Percentiles rank a stretch among this genome's conserved stretches.
These are phyloP conservation scores for Dallia pectoralis DNA, from an alignment of 2,797 vertebrate species.

Conservation along the genomic window DNA sequence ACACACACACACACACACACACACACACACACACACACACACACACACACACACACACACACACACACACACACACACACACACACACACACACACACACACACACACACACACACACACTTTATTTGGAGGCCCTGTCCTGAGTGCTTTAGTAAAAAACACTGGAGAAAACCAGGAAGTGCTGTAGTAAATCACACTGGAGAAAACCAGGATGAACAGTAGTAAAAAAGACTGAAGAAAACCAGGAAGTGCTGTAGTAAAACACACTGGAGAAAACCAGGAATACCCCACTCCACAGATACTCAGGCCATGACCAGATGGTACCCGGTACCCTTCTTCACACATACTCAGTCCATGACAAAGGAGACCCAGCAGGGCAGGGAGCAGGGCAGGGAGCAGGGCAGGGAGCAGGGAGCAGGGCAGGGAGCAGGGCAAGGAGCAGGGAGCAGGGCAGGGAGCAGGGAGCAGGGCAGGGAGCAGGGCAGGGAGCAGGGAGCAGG, in stretches of 20 bases:
- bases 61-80: background rate
- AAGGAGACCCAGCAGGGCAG: too few relatives aligned
- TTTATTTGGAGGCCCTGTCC: constrained; percentile 34
- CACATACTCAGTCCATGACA: too few relatives aligned
- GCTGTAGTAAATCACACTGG: background rate
- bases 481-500: too few relatives aligned
- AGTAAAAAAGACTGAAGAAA: too few relatives aligned
- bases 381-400: too few relatives aligned
- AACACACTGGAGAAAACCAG: background rate
- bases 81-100: constrained; percentile 10
- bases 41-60: constrained; percentile 7
- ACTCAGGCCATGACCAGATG: background rate
- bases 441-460: too few relatives aligned
- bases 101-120: constrained; percentile 19
- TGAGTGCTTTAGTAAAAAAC: constrained; percentile 13
- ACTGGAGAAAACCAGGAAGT: background rate
- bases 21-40: constrained; percentile 20
- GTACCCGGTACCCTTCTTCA: too few relatives aligned
- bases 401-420: too few relatives aligned
- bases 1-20: constrained; percentile 20
- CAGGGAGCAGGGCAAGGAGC: too few relatives aligned
- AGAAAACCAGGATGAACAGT: too few relatives aligned
- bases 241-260: background rate
- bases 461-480: too few relatives aligned
- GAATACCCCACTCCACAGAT: background rate